Evolutionary conservation across 1,140 invertebrate species (phyloP), one percentile per base, ranked within the genome.

Genomic region (Drosophila pruinosa): DNA sequence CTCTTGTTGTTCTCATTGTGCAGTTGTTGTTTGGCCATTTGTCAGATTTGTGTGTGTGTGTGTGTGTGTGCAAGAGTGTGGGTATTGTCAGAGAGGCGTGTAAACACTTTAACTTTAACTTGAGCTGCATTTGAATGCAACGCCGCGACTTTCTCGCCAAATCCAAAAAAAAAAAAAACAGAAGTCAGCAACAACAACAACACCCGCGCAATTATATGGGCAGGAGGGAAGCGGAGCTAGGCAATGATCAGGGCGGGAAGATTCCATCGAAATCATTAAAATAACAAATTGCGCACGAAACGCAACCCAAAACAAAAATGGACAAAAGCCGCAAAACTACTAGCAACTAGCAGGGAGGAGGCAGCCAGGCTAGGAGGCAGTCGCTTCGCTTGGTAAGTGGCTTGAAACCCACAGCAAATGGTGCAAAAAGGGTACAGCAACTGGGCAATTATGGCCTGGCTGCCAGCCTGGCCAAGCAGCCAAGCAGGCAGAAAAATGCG

Each of bases 231-330:
- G 24, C 8, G n/a, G 24, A 31, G 39, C 3, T 2, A 19, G 39
- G 31, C 26, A 22, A 12, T 19, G 14, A 17, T 14, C 12, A 4
- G 26, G 26, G 47, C 47, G 15, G 48, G 48, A 64, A 88, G 83
- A 88, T 89, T 78, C 82, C 78, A 89, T 78, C 72, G 83, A 88
- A 88, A 89, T 88, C 82, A 88, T 88, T 88, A 88, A 88, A 89
- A 88, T 88, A 88, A 88, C 83, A 88, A 88, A 88, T 88, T 88
- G 83, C 64, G 63, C 82, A 88, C 82, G 83, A 88, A 79, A 80
- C 72, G 81, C 72, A 79, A 57, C 48, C 54, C 63, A 50, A 63
- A 72, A 53, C 52, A 34, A 65, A 88, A 78, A 81, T 78, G 77
- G 43, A 68, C 54, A 85, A 74, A 39, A 50, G 26, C 24, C 26